Percentiles rank a stretch among this genome's conserved stretches.
Conservation (phyloP, 2,113 vertebrate genomes). For the Balaenoptera acutorostrata region DNA sequence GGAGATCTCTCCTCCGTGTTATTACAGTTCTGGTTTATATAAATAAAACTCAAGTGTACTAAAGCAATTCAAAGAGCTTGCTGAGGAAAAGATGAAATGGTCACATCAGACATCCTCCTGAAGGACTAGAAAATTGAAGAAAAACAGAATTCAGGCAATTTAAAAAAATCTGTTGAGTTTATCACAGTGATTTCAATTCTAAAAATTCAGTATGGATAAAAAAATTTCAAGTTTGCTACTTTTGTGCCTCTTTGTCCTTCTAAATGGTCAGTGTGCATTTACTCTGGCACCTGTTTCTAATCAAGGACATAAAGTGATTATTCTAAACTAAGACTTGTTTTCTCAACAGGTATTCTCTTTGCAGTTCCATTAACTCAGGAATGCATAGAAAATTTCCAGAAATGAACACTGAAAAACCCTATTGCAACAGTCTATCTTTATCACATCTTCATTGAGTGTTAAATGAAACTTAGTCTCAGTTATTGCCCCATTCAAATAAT, state of each 20-base stretch:
- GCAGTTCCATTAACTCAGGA: slow-evolving; percentile 9
- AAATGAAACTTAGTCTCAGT: neutral
- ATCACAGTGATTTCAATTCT: neutral
- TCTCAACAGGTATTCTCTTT: neutral
- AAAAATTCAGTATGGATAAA: neutral
- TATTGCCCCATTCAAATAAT: neutral
- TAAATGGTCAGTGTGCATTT: neutral
- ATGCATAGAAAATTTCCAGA: neutral
- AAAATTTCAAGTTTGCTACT: neutral
- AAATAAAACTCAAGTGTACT: slow-evolving; percentile 33
- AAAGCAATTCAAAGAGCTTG: neutral
- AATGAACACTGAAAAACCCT: slow-evolving; percentile 14
- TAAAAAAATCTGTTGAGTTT: neutral
- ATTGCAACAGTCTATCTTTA: neutral
- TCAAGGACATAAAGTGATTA: neutral
- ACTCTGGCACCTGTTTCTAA: neutral
- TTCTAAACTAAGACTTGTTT: neutral
- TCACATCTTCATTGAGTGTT: neutral
- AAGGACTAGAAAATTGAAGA: neutral
- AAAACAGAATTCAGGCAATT: neutral
- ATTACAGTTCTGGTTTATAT: slow-evolving; percentile 24
- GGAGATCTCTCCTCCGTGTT: neutral
- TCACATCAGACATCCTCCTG: neutral
- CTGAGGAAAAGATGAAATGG: neutral
- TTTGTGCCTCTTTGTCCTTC: neutral